Conservation (phyloP, 2,113 vertebrate genomes). For the Syrrhaptes paradoxus region DNA sequence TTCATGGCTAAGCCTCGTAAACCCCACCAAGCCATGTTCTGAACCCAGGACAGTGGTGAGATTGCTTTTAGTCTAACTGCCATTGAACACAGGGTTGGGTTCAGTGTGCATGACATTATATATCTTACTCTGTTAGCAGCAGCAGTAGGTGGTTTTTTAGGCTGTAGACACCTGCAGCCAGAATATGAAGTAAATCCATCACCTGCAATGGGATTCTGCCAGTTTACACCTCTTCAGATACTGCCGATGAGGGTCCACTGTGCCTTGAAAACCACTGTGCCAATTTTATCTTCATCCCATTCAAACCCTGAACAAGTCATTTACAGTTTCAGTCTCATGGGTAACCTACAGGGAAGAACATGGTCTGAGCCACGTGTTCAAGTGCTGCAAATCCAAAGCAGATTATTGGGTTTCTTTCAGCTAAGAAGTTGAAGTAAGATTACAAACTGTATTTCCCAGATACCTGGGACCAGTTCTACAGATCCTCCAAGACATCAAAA, state of each 20-base stretch:
- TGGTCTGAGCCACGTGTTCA: background rate
- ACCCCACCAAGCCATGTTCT: background rate
- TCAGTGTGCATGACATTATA: rapidly evolving
- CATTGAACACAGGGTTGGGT: background rate
- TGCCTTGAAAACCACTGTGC: background rate
- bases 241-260: background rate
- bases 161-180: background rate
- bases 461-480: background rate
- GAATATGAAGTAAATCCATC: background rate
- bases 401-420: background rate
- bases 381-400: background rate
- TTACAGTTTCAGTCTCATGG: background rate
- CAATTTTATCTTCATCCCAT: no score
- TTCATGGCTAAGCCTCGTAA: background rate
- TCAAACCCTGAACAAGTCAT: background rate
- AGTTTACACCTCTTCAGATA: background rate
- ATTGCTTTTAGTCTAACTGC: background rate
- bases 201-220: background rate
- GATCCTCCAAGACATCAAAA: background rate
- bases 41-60: background rate
- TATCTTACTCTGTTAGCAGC: background rate
- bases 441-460: background rate
- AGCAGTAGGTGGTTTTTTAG: background rate
- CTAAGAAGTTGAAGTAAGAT: background rate
- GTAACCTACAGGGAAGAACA: background rate